Base-by-base conservation (phyloP, 2,888 invertebrate species). In the Hemaris fuciformis region DNA sequence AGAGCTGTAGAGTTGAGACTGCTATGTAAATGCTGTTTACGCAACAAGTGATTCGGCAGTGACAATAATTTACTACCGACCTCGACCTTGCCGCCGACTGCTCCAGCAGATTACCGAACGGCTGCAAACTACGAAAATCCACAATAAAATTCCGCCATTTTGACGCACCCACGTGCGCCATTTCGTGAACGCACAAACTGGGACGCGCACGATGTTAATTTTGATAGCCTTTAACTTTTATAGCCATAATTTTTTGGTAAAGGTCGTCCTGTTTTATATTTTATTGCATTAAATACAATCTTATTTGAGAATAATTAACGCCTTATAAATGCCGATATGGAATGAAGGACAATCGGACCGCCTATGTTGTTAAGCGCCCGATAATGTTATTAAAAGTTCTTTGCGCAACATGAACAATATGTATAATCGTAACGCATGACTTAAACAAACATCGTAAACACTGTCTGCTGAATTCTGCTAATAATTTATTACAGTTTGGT, bases 161-260 rank as follows among this genome's bases (percentile, higher is more conserved):
- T 71, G 71, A 70, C 70, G 79, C 85, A 83, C 87, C 88, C 85
- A 87, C 85, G 83, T 85, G 76, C 74, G 81, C 83, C 80, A 84
- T 84, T 82, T 85, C 83, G 83, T 79, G 76, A 82, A 82, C 85
- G 73, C 78, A 76, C 81, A 79, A 89, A 87, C 77, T 88, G 84
- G 89, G 87, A 88, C 91, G 85, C 76, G 77, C 77, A 74, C 81
- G 83, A 87, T 85, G 79, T 84, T 84, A 83, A 87, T 87, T 87
- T 84, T 83, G 85, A 85, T 86, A 88, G 84, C 89, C 90, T 89
- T 89, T 84, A 80, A 80, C 78, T 77, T 85, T 86, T 84, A 87
- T 84, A 82, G 84, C 84, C 81, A 79, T 79, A 77, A 75, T 81
- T 85, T 88, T 88, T 84, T 79, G 81, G 83, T 86, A 87, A 87